Evolutionary conservation across 2,888 invertebrate genomes (phyloP), one percentile per base, ranked within the genome.

Genomic region (Eupeodes latifasciatus): DNA sequence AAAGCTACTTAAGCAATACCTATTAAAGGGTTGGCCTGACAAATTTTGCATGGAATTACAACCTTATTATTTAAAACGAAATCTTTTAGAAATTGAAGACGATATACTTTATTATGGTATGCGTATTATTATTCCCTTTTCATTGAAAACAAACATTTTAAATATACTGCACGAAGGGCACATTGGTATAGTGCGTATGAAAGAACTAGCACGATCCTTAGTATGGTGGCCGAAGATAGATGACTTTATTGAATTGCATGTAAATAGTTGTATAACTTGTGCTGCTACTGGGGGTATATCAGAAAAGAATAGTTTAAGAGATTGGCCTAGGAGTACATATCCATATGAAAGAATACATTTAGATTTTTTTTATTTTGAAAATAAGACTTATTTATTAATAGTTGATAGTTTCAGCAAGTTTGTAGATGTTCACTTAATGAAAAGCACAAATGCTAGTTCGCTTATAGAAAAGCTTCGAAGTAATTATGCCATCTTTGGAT

Each of bases 291-390:
- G n/a, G 6, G 40, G 16, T 16, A 4, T 3, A 4, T 16, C 53
- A 4, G 36, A 14, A 27, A 64, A 12, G 5, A 12, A 76, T 3
- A 10, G 49, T 27, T 57, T 66, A 27, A 34, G 16, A 34, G 36
- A 57, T 19, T 77, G 59, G 67, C 57, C 75, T 40, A 53, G 5
- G 51, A 51, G 49, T 53, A 51, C 75, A 19, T 64, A 44, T 64
- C 67, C 66, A n/a, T n/a, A 0, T n/a, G 76, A 66, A 44, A 53
- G 76, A 12, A 76, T 76, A n/a, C 76, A 76, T 55, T 51, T 53
- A 9, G n/a, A 53, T 27, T 53, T 53, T 51, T 53, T 53, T 53
- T 51, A 53, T 53, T 53, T 53, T 53, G 16, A 53, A 19, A 55
- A 55, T 55, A 10, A 55, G 10, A 55, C 55, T 16, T 76, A 76